Base-by-base conservation (phyloP, 2,797 vertebrate genomes). In the Neosilurus mollespiculum region DNA sequence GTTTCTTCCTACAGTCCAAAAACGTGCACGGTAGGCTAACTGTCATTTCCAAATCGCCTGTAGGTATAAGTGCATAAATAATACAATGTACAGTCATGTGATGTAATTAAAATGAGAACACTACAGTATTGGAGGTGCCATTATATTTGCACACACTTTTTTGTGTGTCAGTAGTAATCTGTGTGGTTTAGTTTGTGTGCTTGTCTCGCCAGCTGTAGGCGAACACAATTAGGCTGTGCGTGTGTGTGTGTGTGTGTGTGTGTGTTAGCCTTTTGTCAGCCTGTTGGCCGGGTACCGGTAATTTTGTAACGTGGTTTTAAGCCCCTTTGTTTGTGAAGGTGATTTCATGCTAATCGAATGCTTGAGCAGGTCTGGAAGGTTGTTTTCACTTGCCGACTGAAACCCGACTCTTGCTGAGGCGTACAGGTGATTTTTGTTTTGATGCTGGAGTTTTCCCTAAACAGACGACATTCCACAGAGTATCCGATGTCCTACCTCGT, bases 391-490 rank as follows among this genome's bases (percentile, higher is more conserved):
- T 2, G 5, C 51, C 22, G 20, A 9, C 62, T 81, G 71, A 67
- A 84, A 84, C 43, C 78, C 4, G 43, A 81, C 15, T 4, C 80
- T 24, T 9, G 3, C 10, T 16, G 59, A 66, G 18, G 43, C 22
- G 14, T 75, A 9, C 9, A 0, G 54, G n/a, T 26, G 34, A 9
- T 64, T 54, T 72, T 6, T 24, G 14, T 64, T 83, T 69, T 78
- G 81, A 83, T 83, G 64, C 59, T 49, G 2, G 71, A 65, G 72
- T 83, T 67, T 67, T 82, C 56, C 62, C 81, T 67, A 66, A 83
- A 83, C 81, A 58, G 49, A 18, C 62, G 5, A 58, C 81, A 83
- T 83, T 83, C 81, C 72, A 64, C 81, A 77, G 34, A 49, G 73
- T 59, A 77, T 77, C 30, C 22, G 3, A 49, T 83, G 15, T 77